phyloP scores from a whole-genome alignment of 1,140 invertebrate genomes.

The Pomacea maculata region DNA sequence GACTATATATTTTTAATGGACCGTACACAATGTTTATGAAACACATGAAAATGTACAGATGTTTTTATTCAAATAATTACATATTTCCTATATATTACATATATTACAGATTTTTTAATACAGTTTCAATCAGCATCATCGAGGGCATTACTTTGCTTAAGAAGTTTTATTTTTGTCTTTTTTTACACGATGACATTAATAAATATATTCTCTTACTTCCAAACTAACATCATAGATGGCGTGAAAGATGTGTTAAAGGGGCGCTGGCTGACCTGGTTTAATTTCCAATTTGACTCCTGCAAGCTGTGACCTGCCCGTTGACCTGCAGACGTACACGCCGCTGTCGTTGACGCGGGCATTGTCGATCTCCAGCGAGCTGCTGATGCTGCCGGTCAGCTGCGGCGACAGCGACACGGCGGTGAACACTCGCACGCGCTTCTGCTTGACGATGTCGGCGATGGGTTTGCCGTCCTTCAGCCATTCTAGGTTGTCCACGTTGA shows the following conservation, averaged over 20 bases:
- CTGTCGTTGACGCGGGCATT: slow-evolving; percentile 17
- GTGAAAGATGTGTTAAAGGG: not conserved
- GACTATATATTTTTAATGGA: too few species aligned
- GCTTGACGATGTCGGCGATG: slow-evolving; percentile 3
- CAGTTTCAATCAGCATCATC: too few species aligned
- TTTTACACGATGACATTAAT: not conserved
- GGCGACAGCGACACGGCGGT: slow-evolving; percentile 17
- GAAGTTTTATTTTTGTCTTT: too few species aligned
- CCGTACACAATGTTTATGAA: too few species aligned
- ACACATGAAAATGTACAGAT: too few species aligned
- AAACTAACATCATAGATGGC: not conserved
- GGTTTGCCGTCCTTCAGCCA: slow-evolving; percentile 27
- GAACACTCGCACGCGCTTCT: slow-evolving; percentile 14
- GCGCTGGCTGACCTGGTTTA: slow-evolving; percentile 10
- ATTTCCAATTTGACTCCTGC: slow-evolving; percentile 34
- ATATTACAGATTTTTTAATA: too few species aligned
- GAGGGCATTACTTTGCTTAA: too few species aligned
- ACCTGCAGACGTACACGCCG: slow-evolving; percentile 30
- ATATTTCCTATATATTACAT: too few species aligned
- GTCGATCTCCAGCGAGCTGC: slow-evolving; percentile 29
- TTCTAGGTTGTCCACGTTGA: slow-evolving; percentile 6
- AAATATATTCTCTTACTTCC: not conserved
- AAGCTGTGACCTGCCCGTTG: slow-evolving; percentile 32
- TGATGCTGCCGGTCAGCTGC: slow-evolving; percentile 17
- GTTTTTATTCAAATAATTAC: too few species aligned